These are phyloP conservation scores for Thaumatotibia leucotreta DNA, from an alignment of 1,140 invertebrate genomes.

Conservation along the genomic window DNA sequence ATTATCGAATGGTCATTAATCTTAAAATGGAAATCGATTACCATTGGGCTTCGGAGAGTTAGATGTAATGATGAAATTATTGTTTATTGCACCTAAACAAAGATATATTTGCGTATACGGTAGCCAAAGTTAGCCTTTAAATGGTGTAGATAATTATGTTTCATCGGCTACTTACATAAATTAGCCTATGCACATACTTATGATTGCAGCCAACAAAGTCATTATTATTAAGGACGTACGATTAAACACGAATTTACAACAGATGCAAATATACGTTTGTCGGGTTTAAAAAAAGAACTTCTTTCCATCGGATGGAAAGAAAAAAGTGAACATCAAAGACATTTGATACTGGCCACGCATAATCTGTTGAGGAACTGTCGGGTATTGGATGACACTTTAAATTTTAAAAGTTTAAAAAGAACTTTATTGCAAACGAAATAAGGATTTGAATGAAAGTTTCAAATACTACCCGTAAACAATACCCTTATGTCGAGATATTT, in stretches of 20 bases:
- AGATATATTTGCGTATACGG: not conserved
- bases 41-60: not conserved
- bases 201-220: not conserved
- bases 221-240: not conserved
- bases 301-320: slow-evolving; percentile 19
- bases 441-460: slow-evolving; percentile 33
- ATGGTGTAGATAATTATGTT: not conserved
- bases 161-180: not conserved
- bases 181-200: not conserved
- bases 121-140: not conserved
- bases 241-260: not conserved
- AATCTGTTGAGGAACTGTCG: slow-evolving; percentile 60
- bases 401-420: slow-evolving; percentile 20
- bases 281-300: not conserved
- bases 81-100: not conserved
- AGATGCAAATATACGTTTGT: not conserved
- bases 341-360: slow-evolving; percentile 60
- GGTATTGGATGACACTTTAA: slow-evolving; percentile 56
- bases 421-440: slow-evolving; percentile 23
- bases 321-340: slow-evolving; percentile 33
- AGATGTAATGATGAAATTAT: not conserved
- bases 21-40: not conserved
- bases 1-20: not conserved
- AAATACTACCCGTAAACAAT: too few species aligned
- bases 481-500: slow-evolving; percentile 32